Evolutionary conservation across 2,797 vertebrate genomes (phyloP), one percentile per base, ranked within the genome.

Genomic region (Sardinella longiceps): DNA sequence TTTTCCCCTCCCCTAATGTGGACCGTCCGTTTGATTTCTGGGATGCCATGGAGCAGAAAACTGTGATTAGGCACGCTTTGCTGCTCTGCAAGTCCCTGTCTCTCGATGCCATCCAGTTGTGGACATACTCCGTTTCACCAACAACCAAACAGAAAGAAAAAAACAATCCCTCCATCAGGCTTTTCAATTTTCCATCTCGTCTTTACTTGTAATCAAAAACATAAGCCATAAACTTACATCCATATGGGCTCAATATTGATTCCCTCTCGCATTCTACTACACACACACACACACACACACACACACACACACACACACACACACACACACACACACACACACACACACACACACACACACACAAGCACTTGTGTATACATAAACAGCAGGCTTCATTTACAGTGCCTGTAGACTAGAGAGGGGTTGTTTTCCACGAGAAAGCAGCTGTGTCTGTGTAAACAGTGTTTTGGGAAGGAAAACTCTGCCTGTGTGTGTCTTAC

Each of bases 351-450:
- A 33, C 30, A 37, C 63, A 74, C 33, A 39, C 66, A 74, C 14
- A 74, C 30, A 74, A 15, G 37, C 33, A 77, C 37, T 43, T 77
- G 70, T 43, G 70, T 77, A 43, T 77, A 77, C 70, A 39, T 77
- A 77, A 43, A 77, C 70, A 77, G 70, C 70, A 77, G 70, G 70
- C 70, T 77, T 77, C 70, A 77, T 77, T 77, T 77, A 77, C 70
- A 77, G 33, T 2, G 70, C 37, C 23, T 77, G 70, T 77, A 77
- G 70, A 43, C 15, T 39, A 39, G 70, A 77, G 70, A 43, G 30
- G 33, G 33, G 63, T 48, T 77, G 37, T 77, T 77, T 77, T 77
- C 70, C 70, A 77, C 70, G 9, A 20, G 18, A 43, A 77, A 77
- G 37, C 70, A 77, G 70, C 70, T 77, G 70, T 77, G 70, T 20